Base-by-base conservation (phyloP, 2,888 invertebrate species). In the Chouioia cunea region DNA sequence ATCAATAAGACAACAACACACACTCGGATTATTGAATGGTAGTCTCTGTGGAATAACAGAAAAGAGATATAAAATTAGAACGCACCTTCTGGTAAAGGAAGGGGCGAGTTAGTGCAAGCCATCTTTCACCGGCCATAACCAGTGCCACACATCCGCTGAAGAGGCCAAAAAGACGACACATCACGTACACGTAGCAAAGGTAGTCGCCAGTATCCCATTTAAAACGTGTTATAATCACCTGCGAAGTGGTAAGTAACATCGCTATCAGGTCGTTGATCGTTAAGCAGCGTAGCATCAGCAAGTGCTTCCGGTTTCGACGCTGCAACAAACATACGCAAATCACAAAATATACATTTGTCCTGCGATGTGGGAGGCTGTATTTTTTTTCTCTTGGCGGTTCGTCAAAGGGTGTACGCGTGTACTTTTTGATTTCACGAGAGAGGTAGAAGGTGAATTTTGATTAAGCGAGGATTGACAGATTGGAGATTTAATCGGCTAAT, bases 91-190 rank as follows among this genome's bases (percentile, higher is more conserved):
- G 95, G 85, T 95, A 96, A 78, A 93, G 88, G 86, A 96, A 96
- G 48, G 95, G 95, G 76, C 93, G 89, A 14, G 95, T 94, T 77
- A 96, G 89, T 22, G 96, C 95, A 80, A 95, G 88, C 91, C 93
- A 96, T 76, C 96, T 88, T 86, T 96, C 95, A 46, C 92, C 89
- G 14, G 95, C 95, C 95, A 96, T 96, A 69, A 95, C 92, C 80
- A 94, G 91, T 22, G 95, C 94, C 78, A 95, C 94, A 86, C 94
- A 93, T 53, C 95, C 95, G 77, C 95, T 94, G 80, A 94, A 94
- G 71, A 95, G 88, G 59, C 95, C 96, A 86, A 95, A 95, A 76
- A 92, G 91, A 71, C 95, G 89, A 86, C 94, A 91, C 65, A 93
- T 87, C 6, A 95, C 93, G 76, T 93, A 88, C 74, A 90, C 85